Conservation (phyloP, 2,113 vertebrate genomes). For the Ia io region DNA sequence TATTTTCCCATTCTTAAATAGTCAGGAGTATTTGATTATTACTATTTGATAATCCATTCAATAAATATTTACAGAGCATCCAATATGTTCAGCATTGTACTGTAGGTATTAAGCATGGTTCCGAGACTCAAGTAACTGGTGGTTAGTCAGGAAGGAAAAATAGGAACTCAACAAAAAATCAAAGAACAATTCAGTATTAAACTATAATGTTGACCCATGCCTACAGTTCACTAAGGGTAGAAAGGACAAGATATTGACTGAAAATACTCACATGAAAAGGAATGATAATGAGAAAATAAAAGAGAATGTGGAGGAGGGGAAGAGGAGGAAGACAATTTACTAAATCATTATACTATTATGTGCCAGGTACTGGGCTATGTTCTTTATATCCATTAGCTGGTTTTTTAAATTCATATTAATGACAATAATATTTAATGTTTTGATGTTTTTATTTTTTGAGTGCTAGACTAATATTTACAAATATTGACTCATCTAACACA, state of each 20-base stretch:
- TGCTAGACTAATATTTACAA: not conserved
- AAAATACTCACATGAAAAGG: not conserved
- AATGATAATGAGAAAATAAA: not conserved
- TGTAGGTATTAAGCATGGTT: not conserved
- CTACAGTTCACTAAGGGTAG: not conserved
- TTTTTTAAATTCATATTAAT: not conserved
- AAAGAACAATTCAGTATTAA: not conserved
- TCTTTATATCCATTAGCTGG: not conserved
- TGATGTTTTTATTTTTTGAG: not conserved
- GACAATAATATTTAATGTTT: not conserved
- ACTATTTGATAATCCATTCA: not conserved
- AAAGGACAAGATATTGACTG: not conserved
- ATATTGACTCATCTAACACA: not conserved
- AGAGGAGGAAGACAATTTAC: not conserved
- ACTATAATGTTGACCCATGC: not conserved
- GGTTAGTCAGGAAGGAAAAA: not conserved
- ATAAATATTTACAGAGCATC: not conserved
- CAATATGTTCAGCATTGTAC: not conserved
- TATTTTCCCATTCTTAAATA: not conserved
- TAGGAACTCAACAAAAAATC: not conserved
- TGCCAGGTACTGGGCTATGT: not conserved
- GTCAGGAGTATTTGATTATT: not conserved
- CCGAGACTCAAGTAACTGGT: not conserved
- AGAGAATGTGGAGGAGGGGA: not conserved
- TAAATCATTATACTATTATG: not conserved